Evolutionary conservation across 2,797 vertebrate species (phyloP), one percentile per base, ranked within the genome.

Genomic region (Pogoniulus pusillus): DNA sequence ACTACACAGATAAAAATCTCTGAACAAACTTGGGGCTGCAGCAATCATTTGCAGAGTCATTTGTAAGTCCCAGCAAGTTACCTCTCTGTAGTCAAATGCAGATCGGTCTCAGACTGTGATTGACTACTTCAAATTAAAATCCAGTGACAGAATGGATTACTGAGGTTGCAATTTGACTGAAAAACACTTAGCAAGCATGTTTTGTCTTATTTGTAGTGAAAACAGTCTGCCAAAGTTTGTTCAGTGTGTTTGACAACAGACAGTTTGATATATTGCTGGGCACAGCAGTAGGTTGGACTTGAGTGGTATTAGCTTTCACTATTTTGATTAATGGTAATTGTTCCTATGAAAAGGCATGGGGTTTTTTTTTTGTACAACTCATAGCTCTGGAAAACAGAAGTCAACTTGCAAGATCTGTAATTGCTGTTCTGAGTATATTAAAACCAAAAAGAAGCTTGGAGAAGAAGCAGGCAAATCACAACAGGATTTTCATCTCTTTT

Each of bases 291-390:
- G 98, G 97, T 98, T 98, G 97, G 97, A 97, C 97, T 98, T 97
- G 97, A 98, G 97, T 97, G 95, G 97, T 98, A 98, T 97, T 97
- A 98, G 97, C 97, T 97, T 97, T 97, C 97, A 86, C 93, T 97
- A 96, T 97, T 98, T 97, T 98, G 98, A 98, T 98, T 98, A 98
- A 98, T 98, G 98, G 97, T 98, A 98, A 98, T 98, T 98, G 97
- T 98, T 98, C 97, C 95, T 2, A 96, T 97, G 97, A 98, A 98
- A 98, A 98, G 96, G 93, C 97, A 93, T 96, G 41, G 37, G 37
- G 96, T n/a, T n/a, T n/a, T n/a, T 97, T 98, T 98, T 97, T 97
- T 92, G 65, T 97, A 97, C 96, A 97, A 96, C 97, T 97, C 97
- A 90, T 97, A 97, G 96, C 97, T 97, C 95, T 97, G 95, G 93